Evolutionary conservation across 2,113 vertebrate genomes (phyloP).

Genomic region (Campylomormyrus numenius): DNA sequence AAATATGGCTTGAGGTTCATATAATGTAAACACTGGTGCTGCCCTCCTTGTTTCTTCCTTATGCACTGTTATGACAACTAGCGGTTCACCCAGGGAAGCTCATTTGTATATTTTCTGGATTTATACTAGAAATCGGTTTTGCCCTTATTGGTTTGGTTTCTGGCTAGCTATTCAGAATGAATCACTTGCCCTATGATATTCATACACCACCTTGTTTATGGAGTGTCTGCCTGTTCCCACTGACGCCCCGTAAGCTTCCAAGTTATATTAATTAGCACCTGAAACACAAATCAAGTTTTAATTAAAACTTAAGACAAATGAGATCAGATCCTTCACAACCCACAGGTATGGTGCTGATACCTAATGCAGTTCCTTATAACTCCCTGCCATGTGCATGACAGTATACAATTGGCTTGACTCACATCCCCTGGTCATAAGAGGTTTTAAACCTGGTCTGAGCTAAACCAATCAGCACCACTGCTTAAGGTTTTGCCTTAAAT

Average conservation of each 20-base stretch:
- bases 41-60: background rate
- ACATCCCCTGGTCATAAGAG: background rate
- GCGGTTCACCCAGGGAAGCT: background rate
- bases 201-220: background rate
- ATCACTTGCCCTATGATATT: background rate
- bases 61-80: background rate
- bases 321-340: background rate
- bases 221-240: background rate
- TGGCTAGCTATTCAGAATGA: background rate
- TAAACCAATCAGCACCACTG: background rate
- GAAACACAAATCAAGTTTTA: background rate
- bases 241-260: background rate
- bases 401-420: background rate
- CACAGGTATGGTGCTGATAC: background rate
- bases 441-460: background rate
- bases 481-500: background rate
- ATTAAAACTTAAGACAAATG: conserved; percentile 13
- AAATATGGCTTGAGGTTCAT: background rate
- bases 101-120: background rate
- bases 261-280: conserved; percentile 7
- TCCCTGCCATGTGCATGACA: background rate
- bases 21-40: background rate
- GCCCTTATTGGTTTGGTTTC: background rate
- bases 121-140: background rate
- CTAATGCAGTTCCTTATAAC: background rate